Percentiles rank a stretch among this genome's conserved stretches.
Evolutionary conservation across 1,140 invertebrate species (phyloP).

Genomic region (Caenorhabditis tropicalis): DNA sequence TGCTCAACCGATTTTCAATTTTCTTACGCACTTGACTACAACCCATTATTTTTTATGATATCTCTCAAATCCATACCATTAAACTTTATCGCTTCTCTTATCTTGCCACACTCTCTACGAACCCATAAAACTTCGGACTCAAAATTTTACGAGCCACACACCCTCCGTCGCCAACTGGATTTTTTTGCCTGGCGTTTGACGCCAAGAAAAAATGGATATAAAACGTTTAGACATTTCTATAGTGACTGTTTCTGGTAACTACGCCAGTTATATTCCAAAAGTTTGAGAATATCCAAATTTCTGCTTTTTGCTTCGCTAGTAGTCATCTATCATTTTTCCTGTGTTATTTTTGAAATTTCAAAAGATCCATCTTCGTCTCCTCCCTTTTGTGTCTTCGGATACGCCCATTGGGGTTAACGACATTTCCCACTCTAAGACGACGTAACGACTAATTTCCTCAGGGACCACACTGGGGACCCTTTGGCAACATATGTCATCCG

Average conservation of each 20-base stretch:
- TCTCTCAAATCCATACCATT: slow-evolving; percentile 36
- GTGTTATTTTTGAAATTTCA: neutral
- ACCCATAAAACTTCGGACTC: slow-evolving; percentile 20
- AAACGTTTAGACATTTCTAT: too few relatives aligned
- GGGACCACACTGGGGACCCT: slow-evolving; percentile 26
- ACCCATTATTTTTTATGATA: slow-evolving; percentile 37
- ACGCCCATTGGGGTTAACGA: slow-evolving; percentile 37
- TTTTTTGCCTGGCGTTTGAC: neutral
- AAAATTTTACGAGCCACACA: slow-evolving; percentile 30
- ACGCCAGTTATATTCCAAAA: neutral
- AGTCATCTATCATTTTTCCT: neutral
- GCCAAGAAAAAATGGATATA: neutral
- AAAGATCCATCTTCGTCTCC: neutral
- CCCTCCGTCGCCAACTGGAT: neutral
- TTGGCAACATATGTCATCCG: slow-evolving; percentile 34
- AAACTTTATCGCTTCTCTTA: neutral
- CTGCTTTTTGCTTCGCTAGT: neutral
- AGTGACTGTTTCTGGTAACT: neutral
- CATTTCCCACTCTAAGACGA: slow-evolving; percentile 36
- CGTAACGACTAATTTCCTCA: slow-evolving; percentile 42
- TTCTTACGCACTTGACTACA: slow-evolving; percentile 4
- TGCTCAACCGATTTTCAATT: neutral
- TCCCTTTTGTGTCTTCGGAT: neutral
- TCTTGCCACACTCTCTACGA: neutral
- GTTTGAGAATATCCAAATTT: neutral